Base-by-base conservation (phyloP, 23 tunicate genomes). In the Corella eumyota region DNA sequence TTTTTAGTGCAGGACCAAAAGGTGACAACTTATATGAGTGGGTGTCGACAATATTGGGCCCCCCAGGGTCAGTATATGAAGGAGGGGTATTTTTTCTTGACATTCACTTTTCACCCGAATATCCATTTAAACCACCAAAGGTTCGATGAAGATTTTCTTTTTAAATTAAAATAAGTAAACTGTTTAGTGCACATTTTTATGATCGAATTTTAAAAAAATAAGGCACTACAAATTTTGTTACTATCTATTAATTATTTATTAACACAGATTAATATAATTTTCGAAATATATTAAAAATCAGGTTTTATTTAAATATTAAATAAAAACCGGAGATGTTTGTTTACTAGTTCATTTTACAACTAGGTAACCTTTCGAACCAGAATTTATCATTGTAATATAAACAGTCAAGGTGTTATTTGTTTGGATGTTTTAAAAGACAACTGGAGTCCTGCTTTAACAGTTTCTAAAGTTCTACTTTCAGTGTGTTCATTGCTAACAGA, bases 1-100 rank as follows among this genome's bases (percentile, higher is more conserved):
- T n/a, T n/a, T n/a, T n/a, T 30, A 85, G 96, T 72, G 96, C 96
- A 30, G 96, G 96, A 25, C 96, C 96, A 27, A 87, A 87, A 56
- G 96, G 96, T 15, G 96, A 87, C 62, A 87, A 87, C 37, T 61
- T 87, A 31, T 87, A 87, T 55, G 96, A 87, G 40, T 87, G 96
- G 96, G 96, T 87, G 25, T 87, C 96, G 6, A 87, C 96, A 55
- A 87, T 87, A 0, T 65, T 77, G 0, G 96, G 96, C 0, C 96
- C 96, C 6, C 87, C 96, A 15, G 96, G 96, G 3, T 87, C 96
- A 7, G 96, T 87, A 1, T 87, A 87, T 36, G 96, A 87, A 69
- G 96, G 96, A 28, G 96, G 96, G 25, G 79, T 87, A 31, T 87
- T 87, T 50, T 87, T 87, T 46, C 62, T 87, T 15, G 96, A 87